phyloP scores from a whole-genome alignment of 2,797 vertebrate genomes.

The Potorous gilbertii region DNA sequence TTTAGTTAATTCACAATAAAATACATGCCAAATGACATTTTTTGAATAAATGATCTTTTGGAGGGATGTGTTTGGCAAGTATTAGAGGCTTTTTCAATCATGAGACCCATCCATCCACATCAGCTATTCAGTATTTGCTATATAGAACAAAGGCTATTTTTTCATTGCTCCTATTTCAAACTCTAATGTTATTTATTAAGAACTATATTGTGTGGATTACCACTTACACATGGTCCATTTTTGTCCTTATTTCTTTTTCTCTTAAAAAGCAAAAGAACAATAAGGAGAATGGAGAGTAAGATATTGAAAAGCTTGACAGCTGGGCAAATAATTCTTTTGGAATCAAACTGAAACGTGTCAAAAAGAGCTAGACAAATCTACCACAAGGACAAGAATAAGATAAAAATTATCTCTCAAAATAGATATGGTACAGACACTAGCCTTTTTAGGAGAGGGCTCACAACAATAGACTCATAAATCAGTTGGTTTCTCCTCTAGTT shows the following conservation, averaged over 20 bases:
- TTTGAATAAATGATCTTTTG: constrained; percentile 50
- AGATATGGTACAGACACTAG: background rate
- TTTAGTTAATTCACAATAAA: constrained; percentile 55
- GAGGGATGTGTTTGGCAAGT: constrained; percentile 52
- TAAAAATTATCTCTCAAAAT: background rate
- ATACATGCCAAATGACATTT: constrained; percentile 43
- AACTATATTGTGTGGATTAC: constrained; percentile 2
- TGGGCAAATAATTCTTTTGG: constrained; percentile 36
- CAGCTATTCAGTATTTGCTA: background rate
- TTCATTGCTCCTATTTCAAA: background rate
- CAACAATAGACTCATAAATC: background rate
- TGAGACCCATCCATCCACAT: background rate
- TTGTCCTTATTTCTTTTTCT: constrained; percentile 42
- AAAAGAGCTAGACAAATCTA: background rate
- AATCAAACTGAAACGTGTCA: constrained; percentile 48
- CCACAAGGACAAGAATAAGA: background rate
- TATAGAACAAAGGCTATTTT: background rate
- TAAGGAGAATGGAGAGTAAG: constrained; percentile 18
- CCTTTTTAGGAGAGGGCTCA: background rate
- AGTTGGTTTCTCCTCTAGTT: background rate
- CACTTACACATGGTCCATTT: background rate
- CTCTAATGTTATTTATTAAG: constrained; percentile 18
- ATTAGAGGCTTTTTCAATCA: background rate
- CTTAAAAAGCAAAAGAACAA: constrained; percentile 44
- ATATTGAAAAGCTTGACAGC: constrained; percentile 23